These are phyloP conservation scores for Phlogophora meticulosa DNA, from an alignment of 2,888 invertebrate genomes.

Conservation along the genomic window DNA sequence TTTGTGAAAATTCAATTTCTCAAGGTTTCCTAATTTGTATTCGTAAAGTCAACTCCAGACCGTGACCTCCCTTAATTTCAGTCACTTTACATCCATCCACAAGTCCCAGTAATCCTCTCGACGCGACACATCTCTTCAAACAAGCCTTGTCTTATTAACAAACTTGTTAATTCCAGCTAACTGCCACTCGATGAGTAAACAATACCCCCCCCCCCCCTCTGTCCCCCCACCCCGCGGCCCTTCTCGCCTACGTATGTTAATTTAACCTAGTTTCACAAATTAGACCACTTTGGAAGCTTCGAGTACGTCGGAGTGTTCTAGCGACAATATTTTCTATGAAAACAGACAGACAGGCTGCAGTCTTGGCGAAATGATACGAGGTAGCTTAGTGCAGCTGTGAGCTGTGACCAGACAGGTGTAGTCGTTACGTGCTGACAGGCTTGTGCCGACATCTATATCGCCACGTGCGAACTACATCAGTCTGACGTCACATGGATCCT, in stretches of 20 bases:
- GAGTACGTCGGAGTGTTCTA: slow-evolving; percentile 46
- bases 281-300: slow-evolving; percentile 57
- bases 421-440: slow-evolving; percentile 36
- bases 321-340: slow-evolving; percentile 59
- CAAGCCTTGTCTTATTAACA: slow-evolving; percentile 64
- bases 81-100: slow-evolving; percentile 23
- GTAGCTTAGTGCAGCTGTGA: slow-evolving; percentile 24
- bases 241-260: slow-evolving; percentile 63
- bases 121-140: slow-evolving; percentile 45
- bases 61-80: slow-evolving; percentile 39
- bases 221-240: slow-evolving; percentile 10
- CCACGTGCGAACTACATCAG: too few relatives aligned
- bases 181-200: slow-evolving; percentile 70
- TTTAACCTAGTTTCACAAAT: slow-evolving; percentile 70
- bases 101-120: slow-evolving; percentile 39
- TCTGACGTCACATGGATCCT: too few relatives aligned
- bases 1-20: not conserved
- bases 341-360: slow-evolving; percentile 50
- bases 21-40: slow-evolving; percentile 12
- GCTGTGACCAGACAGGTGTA: slow-evolving; percentile 15
- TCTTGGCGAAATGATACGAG: slow-evolving; percentile 36
- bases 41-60: slow-evolving; percentile 1
- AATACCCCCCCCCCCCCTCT: slow-evolving; percentile 56
- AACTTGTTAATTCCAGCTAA: slow-evolving; percentile 68
- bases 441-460: too few relatives aligned